Conservation (phyloP, 2,888 invertebrate species). For the Therioaphis trifolii region DNA sequence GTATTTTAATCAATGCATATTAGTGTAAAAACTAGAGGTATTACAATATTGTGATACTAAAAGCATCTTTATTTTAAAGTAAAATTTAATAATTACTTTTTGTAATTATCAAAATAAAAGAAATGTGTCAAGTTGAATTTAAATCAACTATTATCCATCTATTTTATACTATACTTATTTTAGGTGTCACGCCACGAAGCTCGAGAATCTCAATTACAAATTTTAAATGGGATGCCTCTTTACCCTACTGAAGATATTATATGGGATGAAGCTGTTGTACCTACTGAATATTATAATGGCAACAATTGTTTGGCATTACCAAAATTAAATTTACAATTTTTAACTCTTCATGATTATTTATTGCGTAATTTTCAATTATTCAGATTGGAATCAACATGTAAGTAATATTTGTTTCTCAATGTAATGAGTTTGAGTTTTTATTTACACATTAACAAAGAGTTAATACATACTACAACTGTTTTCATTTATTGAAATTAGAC, state of each 20-base stretch:
- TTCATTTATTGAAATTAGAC: no score
- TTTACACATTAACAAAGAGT: no score
- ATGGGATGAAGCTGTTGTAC: conserved; percentile 99
- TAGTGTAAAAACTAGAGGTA: no score
- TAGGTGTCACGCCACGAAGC: conserved; percentile 87
- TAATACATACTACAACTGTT: no score
- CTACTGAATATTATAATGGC: conserved; percentile 95
- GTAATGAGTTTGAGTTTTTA: neutral
- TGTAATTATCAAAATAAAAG: no score
- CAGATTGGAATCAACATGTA: conserved; percentile 96
- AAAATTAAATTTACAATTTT: conserved; percentile 96
- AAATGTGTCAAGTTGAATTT: no score
- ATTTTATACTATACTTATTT: conserved; percentile 49
- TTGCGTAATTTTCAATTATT: conserved; percentile 97
- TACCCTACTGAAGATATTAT: conserved; percentile 98
- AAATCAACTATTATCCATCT: no score
- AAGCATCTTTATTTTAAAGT: no score
- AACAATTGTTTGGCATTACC: conserved; percentile 96
- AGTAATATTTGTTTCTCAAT: conserved; percentile 69
- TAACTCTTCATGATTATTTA: conserved; percentile 97
- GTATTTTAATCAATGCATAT: no score
- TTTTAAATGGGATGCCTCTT: conserved; percentile 96
- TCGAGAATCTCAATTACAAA: conserved; percentile 90
- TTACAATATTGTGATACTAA: no score
- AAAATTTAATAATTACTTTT: no score